A percentile compares a stretch with the other conserved stretches of the same genome.
Conservation (phyloP, 2,113 vertebrate genomes). For the Bujurquina vittata region DNA sequence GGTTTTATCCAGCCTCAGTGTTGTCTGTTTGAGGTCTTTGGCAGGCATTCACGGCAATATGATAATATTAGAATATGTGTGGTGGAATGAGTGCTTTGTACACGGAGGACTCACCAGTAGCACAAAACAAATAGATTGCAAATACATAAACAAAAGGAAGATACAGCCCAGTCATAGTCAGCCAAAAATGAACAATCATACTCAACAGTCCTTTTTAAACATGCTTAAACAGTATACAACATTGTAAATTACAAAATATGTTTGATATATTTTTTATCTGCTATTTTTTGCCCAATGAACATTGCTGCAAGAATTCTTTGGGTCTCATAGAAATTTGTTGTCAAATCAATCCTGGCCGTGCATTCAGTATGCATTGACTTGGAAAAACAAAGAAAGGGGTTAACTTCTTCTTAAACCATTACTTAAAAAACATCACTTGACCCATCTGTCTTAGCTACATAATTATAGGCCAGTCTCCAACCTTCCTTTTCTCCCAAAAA, state of each 20-base stretch:
- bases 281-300: too few relatives aligned
- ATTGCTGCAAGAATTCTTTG: neutral
- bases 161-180: neutral
- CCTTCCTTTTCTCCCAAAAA: too few relatives aligned
- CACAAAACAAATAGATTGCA: neutral
- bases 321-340: neutral
- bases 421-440: too few relatives aligned
- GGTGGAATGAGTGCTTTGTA: constrained; percentile 2
- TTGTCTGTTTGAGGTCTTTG: constrained; percentile 4
- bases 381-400: neutral
- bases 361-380: neutral
- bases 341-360: neutral
- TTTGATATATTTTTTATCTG: too few relatives aligned
- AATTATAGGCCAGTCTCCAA: too few relatives aligned
- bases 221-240: neutral
- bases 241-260: too few relatives aligned
- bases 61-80: constrained; percentile 18
- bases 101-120: neutral
- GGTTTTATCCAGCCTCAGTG: constrained; percentile 20
- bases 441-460: too few relatives aligned
- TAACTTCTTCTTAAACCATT: too few relatives aligned
- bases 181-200: too few relatives aligned
- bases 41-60: constrained; percentile 22
- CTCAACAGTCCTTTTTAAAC: neutral
- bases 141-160: neutral